Conservation (phyloP, 2,113 vertebrate genomes). For the Morphnarchus princeps region DNA sequence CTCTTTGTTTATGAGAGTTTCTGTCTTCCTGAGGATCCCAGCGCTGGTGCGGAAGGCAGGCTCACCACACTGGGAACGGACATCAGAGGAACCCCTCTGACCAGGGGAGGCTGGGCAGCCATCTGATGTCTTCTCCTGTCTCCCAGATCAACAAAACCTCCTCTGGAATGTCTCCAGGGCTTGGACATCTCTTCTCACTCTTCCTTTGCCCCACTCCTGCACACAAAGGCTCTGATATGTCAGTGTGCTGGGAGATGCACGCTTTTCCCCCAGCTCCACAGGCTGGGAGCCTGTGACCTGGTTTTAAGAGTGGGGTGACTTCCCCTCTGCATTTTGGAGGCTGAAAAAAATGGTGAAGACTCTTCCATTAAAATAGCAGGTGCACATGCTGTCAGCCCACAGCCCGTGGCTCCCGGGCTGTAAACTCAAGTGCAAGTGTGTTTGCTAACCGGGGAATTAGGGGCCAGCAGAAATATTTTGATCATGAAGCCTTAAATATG, state of each 20-base stretch:
- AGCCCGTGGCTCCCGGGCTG: background rate
- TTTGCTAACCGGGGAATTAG: background rate
- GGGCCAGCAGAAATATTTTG: background rate
- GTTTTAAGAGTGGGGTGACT: too few species aligned
- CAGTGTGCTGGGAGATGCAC: fast-evolving
- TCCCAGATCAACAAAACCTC: background rate
- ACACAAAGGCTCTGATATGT: background rate
- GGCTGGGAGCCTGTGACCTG: background rate
- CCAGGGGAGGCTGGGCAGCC: background rate
- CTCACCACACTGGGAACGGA: background rate
- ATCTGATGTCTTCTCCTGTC: background rate
- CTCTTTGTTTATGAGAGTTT: background rate
- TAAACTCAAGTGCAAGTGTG: fast-evolving
- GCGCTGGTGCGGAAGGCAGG: background rate
- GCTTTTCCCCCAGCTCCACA: background rate
- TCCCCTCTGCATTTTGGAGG: background rate
- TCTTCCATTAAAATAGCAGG: background rate
- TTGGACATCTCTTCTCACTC: background rate
- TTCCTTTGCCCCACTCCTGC: background rate
- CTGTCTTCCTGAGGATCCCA: background rate
- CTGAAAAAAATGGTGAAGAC: background rate
- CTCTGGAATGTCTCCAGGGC: background rate
- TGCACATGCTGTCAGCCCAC: background rate
- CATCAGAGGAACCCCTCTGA: background rate
- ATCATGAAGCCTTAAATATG: background rate